phyloP scores from a whole-genome alignment of 2,113 vertebrate species.

The Delphinus delphis region DNA sequence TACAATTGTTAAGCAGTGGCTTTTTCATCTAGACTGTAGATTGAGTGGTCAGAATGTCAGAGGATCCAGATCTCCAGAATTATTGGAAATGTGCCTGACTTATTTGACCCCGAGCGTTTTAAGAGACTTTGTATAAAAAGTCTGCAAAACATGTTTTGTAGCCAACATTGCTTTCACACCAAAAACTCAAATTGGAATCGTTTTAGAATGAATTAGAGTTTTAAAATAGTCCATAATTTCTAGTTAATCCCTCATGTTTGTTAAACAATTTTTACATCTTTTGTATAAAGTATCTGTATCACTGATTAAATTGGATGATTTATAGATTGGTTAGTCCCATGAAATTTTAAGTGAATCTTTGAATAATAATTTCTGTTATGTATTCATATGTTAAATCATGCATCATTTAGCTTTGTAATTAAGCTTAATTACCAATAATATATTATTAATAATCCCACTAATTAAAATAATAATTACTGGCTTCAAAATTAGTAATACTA shows the following conservation, averaged over 20 bases:
- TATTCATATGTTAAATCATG: neutral
- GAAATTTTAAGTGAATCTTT: conserved; percentile 27
- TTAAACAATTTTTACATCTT: neutral
- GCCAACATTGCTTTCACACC: neutral
- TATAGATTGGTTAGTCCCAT: neutral
- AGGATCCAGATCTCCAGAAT: neutral
- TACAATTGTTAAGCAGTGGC: neutral
- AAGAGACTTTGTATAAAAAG: conserved; percentile 8
- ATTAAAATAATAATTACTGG: conserved; percentile 42
- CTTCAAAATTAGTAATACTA: conserved; percentile 32
- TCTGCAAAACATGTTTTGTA: neutral
- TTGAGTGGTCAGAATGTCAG: neutral
- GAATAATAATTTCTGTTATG: conserved; percentile 13
- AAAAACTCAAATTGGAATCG: neutral
- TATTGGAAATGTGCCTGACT: neutral
- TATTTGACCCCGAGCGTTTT: neutral
- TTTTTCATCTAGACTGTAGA: neutral
- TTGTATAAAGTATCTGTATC: neutral
- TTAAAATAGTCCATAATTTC: conserved; percentile 1
- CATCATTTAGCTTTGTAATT: conserved; percentile 31
- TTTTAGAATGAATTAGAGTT: neutral
- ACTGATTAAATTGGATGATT: neutral
- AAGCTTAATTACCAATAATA: conserved; percentile 46
- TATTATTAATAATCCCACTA: conserved; percentile 34
- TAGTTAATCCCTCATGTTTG: neutral